Conservation (phyloP, 2,797 vertebrate genomes). For the Alfaro cultratus region DNA sequence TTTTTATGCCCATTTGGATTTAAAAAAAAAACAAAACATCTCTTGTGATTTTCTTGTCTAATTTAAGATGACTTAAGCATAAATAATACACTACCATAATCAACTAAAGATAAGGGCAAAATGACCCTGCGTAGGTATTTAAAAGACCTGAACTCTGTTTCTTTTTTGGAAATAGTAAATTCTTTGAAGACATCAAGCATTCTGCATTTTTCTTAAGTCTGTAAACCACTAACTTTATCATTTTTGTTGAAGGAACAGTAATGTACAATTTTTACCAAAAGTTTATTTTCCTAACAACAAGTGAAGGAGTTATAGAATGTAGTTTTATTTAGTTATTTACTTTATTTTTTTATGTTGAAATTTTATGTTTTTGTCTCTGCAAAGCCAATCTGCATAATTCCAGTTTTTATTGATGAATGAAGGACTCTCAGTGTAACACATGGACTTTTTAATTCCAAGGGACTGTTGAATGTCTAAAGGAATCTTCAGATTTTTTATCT, state of each 20-base stretch:
- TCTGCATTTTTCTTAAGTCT: not conserved
- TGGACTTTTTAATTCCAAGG: slow-evolving; percentile 24
- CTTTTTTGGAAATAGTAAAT: not conserved
- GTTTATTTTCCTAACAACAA: slow-evolving; percentile 36
- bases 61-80: not conserved
- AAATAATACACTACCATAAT: not conserved
- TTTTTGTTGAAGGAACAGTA: slow-evolving; percentile 42
- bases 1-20: not conserved
- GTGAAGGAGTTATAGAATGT: slow-evolving; percentile 63
- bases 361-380: slow-evolving; percentile 23
- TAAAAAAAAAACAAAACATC: not conserved
- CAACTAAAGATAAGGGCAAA: not conserved
- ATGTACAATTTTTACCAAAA: slow-evolving; percentile 42
- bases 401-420: slow-evolving; percentile 54
- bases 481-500: slow-evolving; percentile 28
- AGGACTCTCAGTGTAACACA: slow-evolving; percentile 55
- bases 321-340: slow-evolving; percentile 36
- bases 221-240: slow-evolving; percentile 35
- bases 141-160: not conserved
- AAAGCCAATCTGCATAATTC: slow-evolving; percentile 38
- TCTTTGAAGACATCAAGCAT: not conserved
- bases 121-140: not conserved
- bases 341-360: slow-evolving; percentile 18
- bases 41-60: not conserved
- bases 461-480: slow-evolving; percentile 10